A percentile compares a stretch with the other conserved stretches of the same genome.
phyloP scores from a whole-genome alignment of 2,113 vertebrate species.

The Brachyhypopomus gauderio region DNA sequence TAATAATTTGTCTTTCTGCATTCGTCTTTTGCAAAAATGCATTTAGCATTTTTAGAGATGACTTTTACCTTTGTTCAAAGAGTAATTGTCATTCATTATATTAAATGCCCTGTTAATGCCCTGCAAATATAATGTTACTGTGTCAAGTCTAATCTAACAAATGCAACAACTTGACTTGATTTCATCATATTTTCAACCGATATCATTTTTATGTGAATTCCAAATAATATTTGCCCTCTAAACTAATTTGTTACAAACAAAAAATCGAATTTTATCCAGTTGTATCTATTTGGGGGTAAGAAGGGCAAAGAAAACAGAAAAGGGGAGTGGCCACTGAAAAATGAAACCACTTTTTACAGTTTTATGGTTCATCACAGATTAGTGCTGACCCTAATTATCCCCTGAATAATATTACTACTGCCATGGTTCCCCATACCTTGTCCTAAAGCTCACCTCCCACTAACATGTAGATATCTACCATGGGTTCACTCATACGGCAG shows the following conservation, averaged over 20 bases:
- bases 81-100: too few relatives aligned
- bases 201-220: background rate
- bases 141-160: too few relatives aligned
- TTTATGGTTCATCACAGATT: constrained; percentile 33
- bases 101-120: too few relatives aligned
- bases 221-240: background rate
- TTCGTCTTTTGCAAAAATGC: too few relatives aligned
- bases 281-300: background rate
- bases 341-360: background rate
- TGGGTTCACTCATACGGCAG: background rate
- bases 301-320: background rate
- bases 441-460: constrained; percentile 30
- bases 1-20: too few relatives aligned
- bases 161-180: too few relatives aligned
- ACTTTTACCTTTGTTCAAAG: too few relatives aligned
- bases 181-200: too few relatives aligned
- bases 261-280: constrained; percentile 3
- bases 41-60: too few relatives aligned
- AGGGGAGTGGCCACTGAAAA: background rate
- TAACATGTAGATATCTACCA: background rate
- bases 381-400: constrained; percentile 20
- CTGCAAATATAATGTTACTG: too few relatives aligned
- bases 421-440: background rate
- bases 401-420: background rate
- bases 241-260: background rate